Evolutionary conservation across 2,888 invertebrate species (phyloP).

Genomic region (Amaurobius ferox): DNA sequence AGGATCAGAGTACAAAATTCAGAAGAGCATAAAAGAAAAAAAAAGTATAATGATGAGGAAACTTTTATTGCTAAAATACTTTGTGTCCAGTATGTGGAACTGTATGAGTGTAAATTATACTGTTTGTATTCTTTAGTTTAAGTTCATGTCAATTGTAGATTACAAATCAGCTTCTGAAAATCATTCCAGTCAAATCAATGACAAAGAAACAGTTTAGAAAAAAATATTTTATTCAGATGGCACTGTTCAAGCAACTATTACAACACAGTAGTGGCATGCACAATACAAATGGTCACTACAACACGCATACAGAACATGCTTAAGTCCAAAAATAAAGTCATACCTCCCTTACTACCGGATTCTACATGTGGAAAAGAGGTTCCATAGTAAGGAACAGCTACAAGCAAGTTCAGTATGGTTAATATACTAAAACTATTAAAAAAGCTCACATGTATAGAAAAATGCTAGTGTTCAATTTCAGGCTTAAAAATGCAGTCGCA

Average conservation of each 20-base stretch:
- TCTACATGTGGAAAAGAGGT: slow-evolving; percentile 66
- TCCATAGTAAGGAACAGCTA: slow-evolving; percentile 73
- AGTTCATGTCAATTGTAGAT: neutral
- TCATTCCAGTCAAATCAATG: slow-evolving; percentile 70
- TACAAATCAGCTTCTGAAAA: slow-evolving; percentile 18
- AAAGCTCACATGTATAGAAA: slow-evolving; percentile 27
- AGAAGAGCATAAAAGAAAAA: no score
- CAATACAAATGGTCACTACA: slow-evolving; percentile 42
- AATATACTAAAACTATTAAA: slow-evolving; percentile 56
- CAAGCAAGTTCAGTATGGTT: slow-evolving; percentile 64
- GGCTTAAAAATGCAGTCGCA: slow-evolving; percentile 3
- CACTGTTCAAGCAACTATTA: slow-evolving; percentile 62
- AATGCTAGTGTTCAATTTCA: neutral
- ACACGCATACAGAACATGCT: slow-evolving; percentile 65
- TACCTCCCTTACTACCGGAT: slow-evolving; percentile 65
- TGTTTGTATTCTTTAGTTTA: no score
- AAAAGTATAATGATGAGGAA: no score
- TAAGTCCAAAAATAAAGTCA: slow-evolving; percentile 57
- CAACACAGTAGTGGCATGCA: slow-evolving; percentile 61
- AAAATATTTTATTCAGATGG: slow-evolving; percentile 66
- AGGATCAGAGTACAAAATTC: no score
- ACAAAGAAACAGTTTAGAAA: slow-evolving; percentile 63
- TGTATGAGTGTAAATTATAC: no score
- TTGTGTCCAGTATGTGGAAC: no score
- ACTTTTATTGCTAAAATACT: no score